Base-by-base conservation (phyloP, 2,797 vertebrate species). In the Onychomys torridus region DNA sequence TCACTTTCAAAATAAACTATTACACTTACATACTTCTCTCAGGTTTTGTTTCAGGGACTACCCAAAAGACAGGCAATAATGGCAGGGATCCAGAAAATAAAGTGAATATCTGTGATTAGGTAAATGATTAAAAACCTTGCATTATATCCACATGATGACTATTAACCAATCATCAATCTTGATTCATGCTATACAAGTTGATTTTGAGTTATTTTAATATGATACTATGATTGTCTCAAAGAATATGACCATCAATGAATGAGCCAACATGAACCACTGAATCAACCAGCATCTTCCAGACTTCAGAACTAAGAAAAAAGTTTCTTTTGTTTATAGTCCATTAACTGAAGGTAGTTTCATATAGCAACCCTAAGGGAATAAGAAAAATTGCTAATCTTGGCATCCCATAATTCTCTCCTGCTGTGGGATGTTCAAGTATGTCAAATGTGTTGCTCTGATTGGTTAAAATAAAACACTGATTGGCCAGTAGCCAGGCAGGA, bases 181-280 rank as follows among this genome's bases (percentile, higher is more conserved):
- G 77, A 88, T 83, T 73, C 23, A 61, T 67, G 55, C 37, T 67
- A 23, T 79, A 65, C 23, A n/a, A 73, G 6, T 43, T 29, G 14
- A 85, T 61, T 94, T 65, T 87, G 76, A 93, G 21, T 71, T 87
- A 69, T 83, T 90, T 87, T 93, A 73, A 92, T 82, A 87, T 87
- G 49, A 19, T 43, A 81, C 29, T 87, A 57, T 55, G 57, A 90
- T 69, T 29, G 59, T 37, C 73, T 69, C 79, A 82, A 88, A 78
- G 7, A 55, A 92, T 57, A 75, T 78, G 65, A 29, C 17, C 23
- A 59, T 21, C 69, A 52, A 55, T 3, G 12, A 75, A n/a, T 9
- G 11, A 29, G 63, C 19, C 7, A n/a, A 87, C 65, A 34, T 25
- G 7, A 87, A 57, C 79, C 6, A 34, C 27, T 65, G 43, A 63